phyloP scores from a whole-genome alignment of 2,113 vertebrate species.

The Megaleporinus macrocephalus region DNA sequence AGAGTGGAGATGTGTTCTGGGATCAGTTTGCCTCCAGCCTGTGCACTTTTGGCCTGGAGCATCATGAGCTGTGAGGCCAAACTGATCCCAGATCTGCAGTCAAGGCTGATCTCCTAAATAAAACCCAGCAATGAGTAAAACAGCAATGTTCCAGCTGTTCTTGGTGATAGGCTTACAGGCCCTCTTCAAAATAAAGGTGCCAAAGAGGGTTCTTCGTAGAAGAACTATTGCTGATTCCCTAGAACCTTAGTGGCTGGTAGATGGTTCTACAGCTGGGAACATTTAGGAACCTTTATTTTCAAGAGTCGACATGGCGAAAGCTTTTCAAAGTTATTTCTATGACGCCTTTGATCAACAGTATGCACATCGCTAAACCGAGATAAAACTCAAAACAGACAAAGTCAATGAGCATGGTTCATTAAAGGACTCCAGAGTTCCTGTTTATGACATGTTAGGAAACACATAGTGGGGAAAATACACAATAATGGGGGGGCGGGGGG shows the following conservation, averaged over 20 bases:
- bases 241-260: neutral
- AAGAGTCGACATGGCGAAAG: neutral
- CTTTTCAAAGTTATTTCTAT: neutral
- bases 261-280: neutral
- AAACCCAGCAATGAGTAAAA: slow-evolving; percentile 70
- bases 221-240: neutral
- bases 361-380: neutral
- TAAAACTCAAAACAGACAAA: neutral
- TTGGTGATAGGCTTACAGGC: slow-evolving; percentile 3
- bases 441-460: slow-evolving; percentile 55
- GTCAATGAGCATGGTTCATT: slow-evolving; percentile 60
- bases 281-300: neutral
- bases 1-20: slow-evolving; percentile 8
- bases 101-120: slow-evolving; percentile 13
- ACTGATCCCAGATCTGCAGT: slow-evolving; percentile 44
- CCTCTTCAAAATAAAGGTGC: neutral
- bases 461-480: slow-evolving; percentile 6
- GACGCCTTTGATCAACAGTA: neutral
- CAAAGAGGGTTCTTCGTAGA: neutral
- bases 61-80: neutral
- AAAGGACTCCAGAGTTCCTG: slow-evolving; percentile 60
- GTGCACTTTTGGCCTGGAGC: neutral
- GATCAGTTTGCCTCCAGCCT: slow-evolving; percentile 29
- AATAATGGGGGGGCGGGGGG: neutral
- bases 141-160: slow-evolving; percentile 76